Percentiles rank a stretch among this genome's conserved stretches.
Evolutionary conservation across 2,797 vertebrate species (phyloP).

Genomic region (Mormyrus hasselquistii): DNA sequence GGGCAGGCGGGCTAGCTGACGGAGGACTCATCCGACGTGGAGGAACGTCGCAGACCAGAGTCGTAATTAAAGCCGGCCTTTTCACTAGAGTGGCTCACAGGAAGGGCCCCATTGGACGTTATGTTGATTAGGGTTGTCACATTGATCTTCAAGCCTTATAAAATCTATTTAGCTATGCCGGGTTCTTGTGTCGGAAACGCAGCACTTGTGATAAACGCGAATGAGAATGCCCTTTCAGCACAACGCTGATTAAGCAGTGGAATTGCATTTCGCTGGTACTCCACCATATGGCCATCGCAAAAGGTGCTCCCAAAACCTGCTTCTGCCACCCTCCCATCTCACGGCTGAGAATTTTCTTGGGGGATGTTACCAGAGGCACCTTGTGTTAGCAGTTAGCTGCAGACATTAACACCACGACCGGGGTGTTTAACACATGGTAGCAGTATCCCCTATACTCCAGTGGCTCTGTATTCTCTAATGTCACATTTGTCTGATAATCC

Average conservation of each 20-base stretch:
- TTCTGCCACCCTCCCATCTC: neutral
- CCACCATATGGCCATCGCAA: constrained; percentile 24
- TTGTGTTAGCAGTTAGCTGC: neutral
- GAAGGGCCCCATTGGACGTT: constrained; percentile 23
- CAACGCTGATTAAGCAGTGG: constrained; percentile 16
- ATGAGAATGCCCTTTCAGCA: constrained; percentile 33
- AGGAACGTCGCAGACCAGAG: neutral
- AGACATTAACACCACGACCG: neutral
- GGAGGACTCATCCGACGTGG: neutral
- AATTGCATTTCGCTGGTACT: neutral
- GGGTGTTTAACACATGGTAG: neutral
- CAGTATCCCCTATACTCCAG: neutral
- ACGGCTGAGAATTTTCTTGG: neutral
- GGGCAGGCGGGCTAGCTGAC: neutral
- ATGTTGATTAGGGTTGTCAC: constrained; percentile 38
- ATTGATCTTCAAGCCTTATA: constrained; percentile 44
- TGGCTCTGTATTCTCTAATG: neutral
- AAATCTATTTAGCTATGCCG: constrained; percentile 37
- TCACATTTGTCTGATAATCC: neutral
- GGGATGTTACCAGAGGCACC: neutral
- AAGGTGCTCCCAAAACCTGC: neutral
- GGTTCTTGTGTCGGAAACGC: constrained; percentile 33
- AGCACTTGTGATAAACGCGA: constrained; percentile 28
- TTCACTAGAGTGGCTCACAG: constrained; percentile 28
- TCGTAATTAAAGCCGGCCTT: constrained; percentile 37